Conservation (phyloP, 2,888 invertebrate genomes). For the Machimus rusticus region DNA sequence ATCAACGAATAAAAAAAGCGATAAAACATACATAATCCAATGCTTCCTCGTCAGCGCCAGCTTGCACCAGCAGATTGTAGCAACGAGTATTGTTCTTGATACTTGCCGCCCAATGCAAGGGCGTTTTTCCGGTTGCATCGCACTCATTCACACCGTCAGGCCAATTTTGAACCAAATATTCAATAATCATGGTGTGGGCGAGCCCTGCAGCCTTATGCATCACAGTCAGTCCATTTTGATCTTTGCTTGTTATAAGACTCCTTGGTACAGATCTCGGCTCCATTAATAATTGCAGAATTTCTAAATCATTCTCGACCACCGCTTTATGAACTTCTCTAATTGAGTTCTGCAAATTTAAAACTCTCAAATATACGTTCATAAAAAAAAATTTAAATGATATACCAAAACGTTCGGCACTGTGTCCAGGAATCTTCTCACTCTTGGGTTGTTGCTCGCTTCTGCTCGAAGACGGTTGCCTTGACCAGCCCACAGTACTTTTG, state of each 20-base stretch:
- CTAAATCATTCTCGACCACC: slow-evolving; percentile 79
- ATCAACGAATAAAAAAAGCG: too few species aligned
- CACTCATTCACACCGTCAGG: slow-evolving; percentile 73
- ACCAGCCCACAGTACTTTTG: slow-evolving; percentile 89
- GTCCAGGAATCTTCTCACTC: slow-evolving; percentile 84
- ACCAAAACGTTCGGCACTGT: slow-evolving; percentile 96
- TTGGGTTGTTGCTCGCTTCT: slow-evolving; percentile 84
- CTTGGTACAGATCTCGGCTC: slow-evolving; percentile 73
- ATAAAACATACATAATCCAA: slow-evolving; percentile 80
- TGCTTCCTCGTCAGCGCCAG: slow-evolving; percentile 84
- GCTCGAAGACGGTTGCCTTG: slow-evolving; percentile 83
- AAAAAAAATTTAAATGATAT: not conserved
- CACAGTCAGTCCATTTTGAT: slow-evolving; percentile 82
- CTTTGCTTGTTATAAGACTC: slow-evolving; percentile 77
- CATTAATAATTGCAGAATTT: slow-evolving; percentile 67
- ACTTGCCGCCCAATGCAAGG: slow-evolving; percentile 87
- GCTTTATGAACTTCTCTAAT: slow-evolving; percentile 83
- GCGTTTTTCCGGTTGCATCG: slow-evolving; percentile 86
- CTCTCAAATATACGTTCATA: not conserved
- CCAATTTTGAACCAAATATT: slow-evolving; percentile 74
- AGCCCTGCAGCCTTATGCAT: slow-evolving; percentile 89
- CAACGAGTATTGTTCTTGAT: slow-evolving; percentile 79
- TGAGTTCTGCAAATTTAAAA: slow-evolving; percentile 69
- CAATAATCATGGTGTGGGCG: slow-evolving; percentile 77
- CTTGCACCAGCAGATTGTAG: slow-evolving; percentile 78